These are phyloP conservation scores for Diglossa brunneiventris DNA, from an alignment of 2,113 vertebrate species.

Conservation along the genomic window DNA sequence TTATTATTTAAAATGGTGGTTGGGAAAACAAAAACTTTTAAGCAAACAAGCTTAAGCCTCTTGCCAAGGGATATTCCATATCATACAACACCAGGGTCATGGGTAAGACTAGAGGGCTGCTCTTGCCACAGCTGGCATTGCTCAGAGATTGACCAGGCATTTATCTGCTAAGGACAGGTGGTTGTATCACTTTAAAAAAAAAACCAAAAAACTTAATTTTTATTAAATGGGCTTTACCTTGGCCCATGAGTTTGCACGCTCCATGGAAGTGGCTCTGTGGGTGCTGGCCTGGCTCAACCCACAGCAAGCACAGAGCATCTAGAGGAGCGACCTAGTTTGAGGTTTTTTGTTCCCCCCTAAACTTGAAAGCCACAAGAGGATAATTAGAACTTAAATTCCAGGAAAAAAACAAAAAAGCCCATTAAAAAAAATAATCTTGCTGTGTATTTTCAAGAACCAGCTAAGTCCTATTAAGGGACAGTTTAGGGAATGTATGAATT, in stretches of 20 bases:
- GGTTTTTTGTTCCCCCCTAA: background rate
- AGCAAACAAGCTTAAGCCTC: background rate
- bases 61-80: background rate
- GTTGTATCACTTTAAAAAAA: background rate
- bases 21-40: background rate
- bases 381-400: background rate
- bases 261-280: fast-evolving
- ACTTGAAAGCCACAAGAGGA: background rate
- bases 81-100: background rate
- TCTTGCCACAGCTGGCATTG: background rate
- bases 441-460: background rate
- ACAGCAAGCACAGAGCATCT: background rate
- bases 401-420: background rate
- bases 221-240: background rate
- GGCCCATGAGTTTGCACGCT: background rate
- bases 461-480: background rate
- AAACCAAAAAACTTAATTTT: background rate
- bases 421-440: background rate
- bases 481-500: background rate
- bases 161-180: background rate
- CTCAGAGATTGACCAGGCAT: background rate
- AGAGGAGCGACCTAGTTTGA: background rate
- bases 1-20: background rate
- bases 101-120: background rate
- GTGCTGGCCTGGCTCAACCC: background rate